phyloP scores from a whole-genome alignment of 2,113 vertebrate genomes.

The Machaerirhynchus nigripectus region DNA sequence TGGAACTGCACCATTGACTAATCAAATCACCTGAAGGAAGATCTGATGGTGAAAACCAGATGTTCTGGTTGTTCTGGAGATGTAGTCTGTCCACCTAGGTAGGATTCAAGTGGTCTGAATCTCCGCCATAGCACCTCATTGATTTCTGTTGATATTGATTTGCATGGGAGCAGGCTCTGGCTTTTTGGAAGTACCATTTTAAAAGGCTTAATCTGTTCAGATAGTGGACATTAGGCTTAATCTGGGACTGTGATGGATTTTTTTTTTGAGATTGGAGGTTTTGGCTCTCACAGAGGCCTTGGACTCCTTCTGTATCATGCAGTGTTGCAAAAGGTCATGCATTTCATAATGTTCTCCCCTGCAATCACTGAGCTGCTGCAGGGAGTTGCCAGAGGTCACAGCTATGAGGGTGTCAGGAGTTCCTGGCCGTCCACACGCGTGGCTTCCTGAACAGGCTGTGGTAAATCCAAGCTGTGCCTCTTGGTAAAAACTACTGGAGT shows the following conservation, averaged over 20 bases:
- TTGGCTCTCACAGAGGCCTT: not conserved
- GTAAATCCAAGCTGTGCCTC: not conserved
- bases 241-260: not conserved
- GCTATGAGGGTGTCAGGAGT: not conserved
- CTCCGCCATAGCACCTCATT: not conserved
- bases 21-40: not conserved
- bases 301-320: not conserved
- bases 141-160: not conserved
- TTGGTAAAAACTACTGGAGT: not conserved
- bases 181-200: not conserved
- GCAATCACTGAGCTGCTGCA: not conserved
- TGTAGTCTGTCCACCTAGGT: not conserved
- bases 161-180: not conserved
- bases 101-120: not conserved
- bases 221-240: not conserved
- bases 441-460: not conserved
- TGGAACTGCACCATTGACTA: not conserved
- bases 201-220: not conserved
- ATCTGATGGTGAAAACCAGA: not conserved
- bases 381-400: not conserved
- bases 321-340: not conserved
- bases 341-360: not conserved
- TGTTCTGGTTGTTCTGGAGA: not conserved
- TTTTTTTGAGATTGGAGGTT: not conserved
- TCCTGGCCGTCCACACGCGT: accelerated